Evolutionary conservation across 2,888 invertebrate genomes (phyloP).

Genomic region (Chesias legatella): DNA sequence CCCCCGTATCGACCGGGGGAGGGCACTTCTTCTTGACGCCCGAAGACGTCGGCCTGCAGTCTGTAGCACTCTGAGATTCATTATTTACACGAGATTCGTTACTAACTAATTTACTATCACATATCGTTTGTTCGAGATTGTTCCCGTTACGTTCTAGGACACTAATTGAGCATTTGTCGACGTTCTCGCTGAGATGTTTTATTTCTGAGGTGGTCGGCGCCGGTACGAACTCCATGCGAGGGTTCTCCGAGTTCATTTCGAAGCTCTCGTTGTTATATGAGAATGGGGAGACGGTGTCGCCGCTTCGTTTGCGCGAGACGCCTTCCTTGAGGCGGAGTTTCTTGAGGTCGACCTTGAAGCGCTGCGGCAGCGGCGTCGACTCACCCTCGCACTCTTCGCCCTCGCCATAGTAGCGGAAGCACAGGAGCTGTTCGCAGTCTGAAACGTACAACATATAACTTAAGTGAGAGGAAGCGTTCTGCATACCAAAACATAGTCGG

Average conservation of each 20-base stretch:
- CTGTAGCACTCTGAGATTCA: slow-evolving; percentile 66
- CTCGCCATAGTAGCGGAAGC: slow-evolving; percentile 85
- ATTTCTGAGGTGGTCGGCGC: slow-evolving; percentile 63
- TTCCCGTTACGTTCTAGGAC: slow-evolving; percentile 72
- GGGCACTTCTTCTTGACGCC: slow-evolving; percentile 80
- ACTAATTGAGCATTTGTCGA: slow-evolving; percentile 80
- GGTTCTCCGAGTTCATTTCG: slow-evolving; percentile 72
- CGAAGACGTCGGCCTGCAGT: slow-evolving; percentile 63
- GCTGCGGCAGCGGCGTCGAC: slow-evolving; percentile 71
- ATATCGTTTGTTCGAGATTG: slow-evolving; percentile 67
- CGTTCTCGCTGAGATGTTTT: slow-evolving; percentile 72
- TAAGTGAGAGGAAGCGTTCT: no score
- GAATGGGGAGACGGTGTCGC: slow-evolving; percentile 70
- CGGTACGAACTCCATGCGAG: slow-evolving; percentile 64
- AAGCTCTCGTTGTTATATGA: slow-evolving; percentile 76
- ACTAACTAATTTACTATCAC: slow-evolving; percentile 76
- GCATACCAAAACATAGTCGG: no score
- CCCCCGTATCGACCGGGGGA: slow-evolving; percentile 78
- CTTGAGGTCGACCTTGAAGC: slow-evolving; percentile 80
- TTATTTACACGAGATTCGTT: slow-evolving; percentile 72
- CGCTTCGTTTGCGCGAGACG: slow-evolving; percentile 71
- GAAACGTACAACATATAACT: slow-evolving; percentile 43
- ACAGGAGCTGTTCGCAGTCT: slow-evolving; percentile 85
- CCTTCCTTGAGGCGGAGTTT: slow-evolving; percentile 78
- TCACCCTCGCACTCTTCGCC: slow-evolving; percentile 83